Evolutionary conservation across 2,113 vertebrate genomes (phyloP), one percentile per base, ranked within the genome.

Genomic region (Strix uralensis): DNA sequence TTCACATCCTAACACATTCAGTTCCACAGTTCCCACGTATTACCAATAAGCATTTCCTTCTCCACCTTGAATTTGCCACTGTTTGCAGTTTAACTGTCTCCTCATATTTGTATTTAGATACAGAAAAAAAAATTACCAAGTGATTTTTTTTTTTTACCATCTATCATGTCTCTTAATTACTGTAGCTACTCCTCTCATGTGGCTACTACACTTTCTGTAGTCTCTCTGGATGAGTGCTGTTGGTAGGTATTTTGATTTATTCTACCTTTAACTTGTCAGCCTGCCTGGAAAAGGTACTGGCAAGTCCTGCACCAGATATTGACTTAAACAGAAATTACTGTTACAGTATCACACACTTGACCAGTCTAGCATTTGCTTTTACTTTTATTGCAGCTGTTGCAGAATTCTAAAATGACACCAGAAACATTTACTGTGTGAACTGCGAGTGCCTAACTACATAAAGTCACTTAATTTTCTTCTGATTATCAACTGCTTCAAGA

Each of bases 391-490:
- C 70, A 85, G 32, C 73, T 52, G 34, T 32, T 87, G 70, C 47
- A 72, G 13, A 90, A 51, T 8, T 79, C 29, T 25, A 63, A 72
- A 88, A 30, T 0, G 6, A 32, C 0, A 6, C 36, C 44, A 67
- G n/a, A 91, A 88, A 29, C 17, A 10, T 42, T 46, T 6, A 14
- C 36, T 27, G 26, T 1, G 26, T 17, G 52, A 74, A 32, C 29
- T 26, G 36, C 0, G 0, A 86, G 38, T 3, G 0, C 1, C 0
- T 13, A 83, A 29, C 23, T 52, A 23, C 1, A 2, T 4, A 19
- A 71, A 93, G 5, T 6, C 25, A 49, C 36, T 20, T 42, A 1
- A 2, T 34, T 65, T 77, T 42, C 30, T 72, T 52, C 44, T 44
- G 15, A 49, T 29, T 46, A 49, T 15, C 27, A 78, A 58, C 4